These are phyloP conservation scores for Cisticola juncidis DNA, from an alignment of 2,113 vertebrate genomes.

Conservation along the genomic window DNA sequence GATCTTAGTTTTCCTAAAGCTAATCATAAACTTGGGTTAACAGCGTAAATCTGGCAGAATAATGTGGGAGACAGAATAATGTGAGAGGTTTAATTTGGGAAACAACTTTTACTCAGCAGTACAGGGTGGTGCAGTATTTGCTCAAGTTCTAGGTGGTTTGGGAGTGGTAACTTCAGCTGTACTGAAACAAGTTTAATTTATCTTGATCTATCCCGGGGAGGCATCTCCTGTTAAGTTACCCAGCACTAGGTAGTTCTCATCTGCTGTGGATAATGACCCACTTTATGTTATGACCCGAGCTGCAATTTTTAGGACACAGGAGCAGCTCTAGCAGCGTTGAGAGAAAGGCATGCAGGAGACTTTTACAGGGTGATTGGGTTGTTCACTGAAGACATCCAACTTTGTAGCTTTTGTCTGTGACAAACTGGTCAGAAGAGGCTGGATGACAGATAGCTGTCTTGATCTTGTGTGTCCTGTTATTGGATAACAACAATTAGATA, in stretches of 20 bases:
- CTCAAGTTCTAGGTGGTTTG: not conserved
- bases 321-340: not conserved
- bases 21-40: not conserved
- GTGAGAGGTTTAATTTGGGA: not conserved
- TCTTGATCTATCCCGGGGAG: not conserved
- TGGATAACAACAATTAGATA: not conserved
- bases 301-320: not conserved
- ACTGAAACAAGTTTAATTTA: not conserved
- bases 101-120: not conserved
- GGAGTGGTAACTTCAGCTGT: not conserved
- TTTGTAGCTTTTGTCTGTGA: not conserved
- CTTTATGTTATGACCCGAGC: not conserved
- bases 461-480: not conserved
- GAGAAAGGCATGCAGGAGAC: not conserved
- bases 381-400: not conserved
- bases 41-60: not conserved
- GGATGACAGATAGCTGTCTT: too few species aligned
- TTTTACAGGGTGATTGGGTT: not conserved
- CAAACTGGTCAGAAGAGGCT: not conserved
- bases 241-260: not conserved
- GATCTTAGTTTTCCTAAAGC: not conserved
- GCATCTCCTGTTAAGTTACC: not conserved
- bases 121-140: not conserved
- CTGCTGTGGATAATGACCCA: not conserved
- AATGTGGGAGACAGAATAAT: not conserved